Evolutionary conservation across 1,140 invertebrate species (phyloP).

Genomic region (Magallana angulata): DNA sequence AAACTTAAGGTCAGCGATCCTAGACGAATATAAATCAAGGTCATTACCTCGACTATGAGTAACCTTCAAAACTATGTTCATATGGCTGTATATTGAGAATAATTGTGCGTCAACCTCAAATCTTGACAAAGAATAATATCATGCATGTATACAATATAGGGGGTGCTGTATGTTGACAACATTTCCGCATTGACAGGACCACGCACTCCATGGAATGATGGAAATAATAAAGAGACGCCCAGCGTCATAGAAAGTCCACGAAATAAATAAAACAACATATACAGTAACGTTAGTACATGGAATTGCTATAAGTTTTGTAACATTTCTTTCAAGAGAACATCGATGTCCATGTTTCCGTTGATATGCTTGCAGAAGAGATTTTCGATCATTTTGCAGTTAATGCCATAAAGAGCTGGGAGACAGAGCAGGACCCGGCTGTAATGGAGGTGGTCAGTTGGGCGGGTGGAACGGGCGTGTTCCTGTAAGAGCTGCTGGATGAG

Average conservation of each 20-base stretch:
- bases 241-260: slow-evolving; percentile 26
- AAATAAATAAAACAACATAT: slow-evolving; percentile 35
- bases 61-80: slow-evolving; percentile 19
- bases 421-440: slow-evolving; percentile 76
- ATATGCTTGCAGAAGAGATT: slow-evolving; percentile 76
- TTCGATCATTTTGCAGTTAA: slow-evolving; percentile 76
- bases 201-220: slow-evolving; percentile 23
- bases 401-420: slow-evolving; percentile 76
- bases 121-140: slow-evolving; percentile 30
- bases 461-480: slow-evolving; percentile 71
- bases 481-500: slow-evolving; percentile 74
- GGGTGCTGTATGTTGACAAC: not conserved
- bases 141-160: not conserved
- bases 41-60: slow-evolving; percentile 16
- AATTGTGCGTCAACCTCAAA: not conserved
- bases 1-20: slow-evolving; percentile 9
- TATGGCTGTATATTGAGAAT: not conserved
- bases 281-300: slow-evolving; percentile 3
- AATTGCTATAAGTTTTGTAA: slow-evolving; percentile 67
- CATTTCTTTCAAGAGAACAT: slow-evolving; percentile 75
- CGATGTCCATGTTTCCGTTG: slow-evolving; percentile 71
- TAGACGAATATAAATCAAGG: not conserved
- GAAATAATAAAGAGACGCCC: slow-evolving; percentile 3
- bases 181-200: slow-evolving; percentile 19
- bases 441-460: slow-evolving; percentile 75